A percentile compares a stretch with the other conserved stretches of the same genome.
These are phyloP conservation scores for Struthidea cinerea DNA, from an alignment of 2,113 vertebrate genomes.

Conservation along the genomic window DNA sequence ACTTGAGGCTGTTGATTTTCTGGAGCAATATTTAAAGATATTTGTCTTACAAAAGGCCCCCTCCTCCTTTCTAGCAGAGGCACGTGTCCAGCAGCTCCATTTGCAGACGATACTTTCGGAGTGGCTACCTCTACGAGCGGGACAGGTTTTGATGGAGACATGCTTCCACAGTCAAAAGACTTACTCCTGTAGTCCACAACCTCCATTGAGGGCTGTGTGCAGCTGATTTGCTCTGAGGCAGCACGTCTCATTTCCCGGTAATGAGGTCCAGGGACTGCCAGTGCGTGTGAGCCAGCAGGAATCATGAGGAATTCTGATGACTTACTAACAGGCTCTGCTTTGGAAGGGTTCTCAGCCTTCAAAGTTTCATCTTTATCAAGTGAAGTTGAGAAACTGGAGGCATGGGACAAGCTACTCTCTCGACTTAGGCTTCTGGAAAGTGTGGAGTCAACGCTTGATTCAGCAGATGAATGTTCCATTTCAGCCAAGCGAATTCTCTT, in stretches of 20 bases:
- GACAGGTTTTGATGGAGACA: constrained; percentile 73
- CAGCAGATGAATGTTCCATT: constrained; percentile 91
- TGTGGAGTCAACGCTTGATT: constrained; percentile 91
- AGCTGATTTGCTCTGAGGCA: constrained; percentile 90
- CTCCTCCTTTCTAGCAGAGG: constrained; percentile 93
- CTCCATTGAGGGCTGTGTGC: constrained; percentile 84
- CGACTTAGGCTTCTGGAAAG: constrained; percentile 91
- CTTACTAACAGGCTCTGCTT: constrained; percentile 76
- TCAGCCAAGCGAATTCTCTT: constrained; percentile 94
- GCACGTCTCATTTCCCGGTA: constrained; percentile 88
- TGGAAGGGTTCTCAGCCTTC: constrained; percentile 80
- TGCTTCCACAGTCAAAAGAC: constrained; percentile 90
- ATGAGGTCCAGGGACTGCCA: constrained; percentile 79
- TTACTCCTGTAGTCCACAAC: constrained; percentile 91
- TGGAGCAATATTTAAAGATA: constrained; percentile 90
- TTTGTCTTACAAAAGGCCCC: constrained; percentile 90
- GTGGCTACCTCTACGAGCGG: constrained; percentile 63
- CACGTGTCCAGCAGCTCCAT: constrained; percentile 71
- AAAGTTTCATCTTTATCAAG: constrained; percentile 88
- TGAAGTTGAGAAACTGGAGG: constrained; percentile 92
- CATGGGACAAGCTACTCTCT: constrained; percentile 91
- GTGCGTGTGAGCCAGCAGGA: constrained; percentile 77
- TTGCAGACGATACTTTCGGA: constrained; percentile 59
- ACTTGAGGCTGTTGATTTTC: constrained; percentile 78
- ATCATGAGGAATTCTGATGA: constrained; percentile 79